Percentiles rank a stretch among this genome's conserved stretches.
phyloP scores from a whole-genome alignment of 1,140 invertebrate species.

The Pomacea maculata region DNA sequence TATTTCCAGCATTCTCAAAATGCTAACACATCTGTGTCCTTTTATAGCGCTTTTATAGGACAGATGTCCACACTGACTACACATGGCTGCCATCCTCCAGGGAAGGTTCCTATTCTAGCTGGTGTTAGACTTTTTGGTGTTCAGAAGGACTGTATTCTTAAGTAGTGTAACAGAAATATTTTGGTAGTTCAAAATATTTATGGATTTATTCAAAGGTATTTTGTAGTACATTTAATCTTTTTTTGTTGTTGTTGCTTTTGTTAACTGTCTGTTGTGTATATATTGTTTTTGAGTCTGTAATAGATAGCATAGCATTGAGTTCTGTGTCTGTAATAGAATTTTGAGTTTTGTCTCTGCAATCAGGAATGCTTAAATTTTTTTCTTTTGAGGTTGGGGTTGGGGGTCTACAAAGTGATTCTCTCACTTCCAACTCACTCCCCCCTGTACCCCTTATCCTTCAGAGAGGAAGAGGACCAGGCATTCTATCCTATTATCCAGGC shows the following conservation, averaged over 20 bases:
- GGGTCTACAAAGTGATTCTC: too few relatives aligned
- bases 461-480: too few relatives aligned
- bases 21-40: neutral
- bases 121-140: neutral
- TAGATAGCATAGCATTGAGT: neutral
- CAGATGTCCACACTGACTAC: slow-evolving; percentile 3
- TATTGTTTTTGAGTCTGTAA: neutral
- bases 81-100: neutral
- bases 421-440: too few relatives aligned
- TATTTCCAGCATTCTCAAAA: neutral
- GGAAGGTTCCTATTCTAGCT: neutral
- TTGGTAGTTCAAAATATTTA: too few relatives aligned
- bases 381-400: too few relatives aligned
- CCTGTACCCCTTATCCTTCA: too few relatives aligned
- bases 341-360: neutral
- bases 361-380: neutral
- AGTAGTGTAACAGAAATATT: too few relatives aligned
- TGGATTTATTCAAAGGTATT: too few relatives aligned
- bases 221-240: too few relatives aligned
- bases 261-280: too few relatives aligned
- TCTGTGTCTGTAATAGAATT: neutral
- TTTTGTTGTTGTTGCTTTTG: too few relatives aligned
- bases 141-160: neutral
- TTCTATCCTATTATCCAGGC: too few relatives aligned
- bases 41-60: slow-evolving; percentile 21